Base-by-base conservation (phyloP, 2,113 vertebrate genomes). In the Hemiscyllium ocellatum region DNA sequence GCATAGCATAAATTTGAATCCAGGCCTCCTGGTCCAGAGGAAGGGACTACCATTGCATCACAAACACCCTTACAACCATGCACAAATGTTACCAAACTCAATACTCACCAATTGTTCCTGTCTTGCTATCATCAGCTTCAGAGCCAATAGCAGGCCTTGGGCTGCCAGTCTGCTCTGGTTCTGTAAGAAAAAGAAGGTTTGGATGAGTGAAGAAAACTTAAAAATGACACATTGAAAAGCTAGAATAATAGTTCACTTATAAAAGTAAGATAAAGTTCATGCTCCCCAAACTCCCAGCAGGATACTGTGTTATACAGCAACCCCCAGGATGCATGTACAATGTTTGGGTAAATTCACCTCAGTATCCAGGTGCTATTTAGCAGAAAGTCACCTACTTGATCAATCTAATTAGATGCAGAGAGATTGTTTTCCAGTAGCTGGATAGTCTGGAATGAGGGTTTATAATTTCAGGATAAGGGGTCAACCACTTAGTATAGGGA, bases 81-180 rank as follows among this genome's bases (percentile, higher is more conserved):
- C 50, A 56, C 17, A 33, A 61, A 90, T 15, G 1, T 56, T 0
- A 37, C 0, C 65, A 0, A n/a, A 0, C 4, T 69, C 37, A n/a
- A 65, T 37, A 96, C 97, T 98, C 97, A 99, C 99, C 99, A 98
- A 99, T 97, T 1, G 98, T 98, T 96, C 98, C 98, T 10, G 98
- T 98, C 96, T 98, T 98, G 97, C 98, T 99, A 98, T 99, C 98
- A 96, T 99, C 99, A 97, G 99, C 98, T 96, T 99, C 99, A 0
- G 99, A 98, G 96, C 98, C 97, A 33, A 99, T 98, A 96, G 98
- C 98, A 0, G 98, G 98, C 80, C 97, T 98, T 94, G 99, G 99
- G 96, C 99, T 99, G 96, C 98, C 97, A 96, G 98, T 98, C 97
- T 99, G 98, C 96, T 99, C 99, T 0, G 98, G 97, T 37, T 99